Conservation (phyloP, 2,797 vertebrate species). For the Cynopterus sphinx region DNA sequence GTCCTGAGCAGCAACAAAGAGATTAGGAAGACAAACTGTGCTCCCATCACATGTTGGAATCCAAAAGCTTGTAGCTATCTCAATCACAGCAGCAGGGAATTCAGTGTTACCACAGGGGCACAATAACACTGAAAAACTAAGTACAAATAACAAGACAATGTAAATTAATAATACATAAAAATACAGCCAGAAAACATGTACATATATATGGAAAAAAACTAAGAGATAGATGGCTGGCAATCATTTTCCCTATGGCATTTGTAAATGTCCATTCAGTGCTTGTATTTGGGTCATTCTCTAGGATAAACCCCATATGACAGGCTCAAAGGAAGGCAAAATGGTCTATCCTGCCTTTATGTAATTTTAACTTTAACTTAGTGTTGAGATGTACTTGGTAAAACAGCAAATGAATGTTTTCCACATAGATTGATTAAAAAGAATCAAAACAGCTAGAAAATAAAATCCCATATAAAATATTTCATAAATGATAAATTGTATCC, state of each 20-base stretch:
- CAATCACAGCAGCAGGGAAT: slow-evolving; percentile 8
- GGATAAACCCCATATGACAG: slow-evolving; percentile 82
- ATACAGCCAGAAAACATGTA: slow-evolving; percentile 19
- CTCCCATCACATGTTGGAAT: not conserved
- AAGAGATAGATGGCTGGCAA: slow-evolving; percentile 84
- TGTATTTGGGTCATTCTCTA: slow-evolving; percentile 85
- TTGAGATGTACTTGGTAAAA: slow-evolving; percentile 41
- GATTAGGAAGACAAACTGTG: not conserved
- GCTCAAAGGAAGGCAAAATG: slow-evolving; percentile 66
- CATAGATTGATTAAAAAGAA: slow-evolving; percentile 15
- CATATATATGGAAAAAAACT: slow-evolving; percentile 68
- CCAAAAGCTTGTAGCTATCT: slow-evolving; percentile 40
- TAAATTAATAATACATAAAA: slow-evolving; percentile 76
- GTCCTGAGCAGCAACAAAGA: not conserved
- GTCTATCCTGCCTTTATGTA: not conserved
- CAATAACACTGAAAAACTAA: slow-evolving; percentile 43
- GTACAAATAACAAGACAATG: slow-evolving; percentile 48
- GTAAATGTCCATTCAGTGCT: slow-evolving; percentile 74
- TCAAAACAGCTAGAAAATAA: slow-evolving; percentile 45
- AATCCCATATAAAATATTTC: slow-evolving; percentile 28
- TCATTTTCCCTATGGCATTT: slow-evolving; percentile 79
- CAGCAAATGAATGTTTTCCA: slow-evolving; percentile 6
- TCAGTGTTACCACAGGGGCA: not conserved
- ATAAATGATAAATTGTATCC: not conserved
- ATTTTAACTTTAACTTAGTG: slow-evolving; percentile 70